Conservation (phyloP, 2,797 vertebrate species). For the Ataeniobius toweri region DNA sequence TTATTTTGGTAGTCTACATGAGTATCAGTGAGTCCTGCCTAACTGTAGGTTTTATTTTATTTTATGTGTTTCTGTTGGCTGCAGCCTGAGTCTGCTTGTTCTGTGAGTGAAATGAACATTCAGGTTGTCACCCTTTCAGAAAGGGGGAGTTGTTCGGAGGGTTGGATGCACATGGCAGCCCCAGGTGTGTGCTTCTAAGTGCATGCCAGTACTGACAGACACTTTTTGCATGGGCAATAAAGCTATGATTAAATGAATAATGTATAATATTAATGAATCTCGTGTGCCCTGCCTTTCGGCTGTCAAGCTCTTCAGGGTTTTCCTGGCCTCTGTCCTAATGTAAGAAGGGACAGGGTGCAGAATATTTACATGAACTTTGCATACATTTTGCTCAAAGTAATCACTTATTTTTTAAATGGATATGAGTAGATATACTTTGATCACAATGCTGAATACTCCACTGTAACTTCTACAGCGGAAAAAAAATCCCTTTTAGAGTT, state of each 20-base stretch:
- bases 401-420: background rate
- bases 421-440: background rate
- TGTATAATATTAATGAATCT: slow-evolving; percentile 22
- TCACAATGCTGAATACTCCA: background rate
- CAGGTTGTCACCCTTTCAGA: slow-evolving; percentile 16
- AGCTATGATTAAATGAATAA: slow-evolving; percentile 36
- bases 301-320: background rate
- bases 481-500: background rate
- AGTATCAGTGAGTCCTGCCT: slow-evolving; percentile 2
- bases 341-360: background rate
- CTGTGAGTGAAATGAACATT: slow-evolving; percentile 6
- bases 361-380: background rate
- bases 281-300: background rate
- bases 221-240: slow-evolving; percentile 10
- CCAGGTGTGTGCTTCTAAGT: slow-evolving; percentile 38
- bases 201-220: background rate
- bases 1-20: background rate
- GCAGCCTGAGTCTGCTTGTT: background rate
- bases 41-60: slow-evolving; percentile 10
- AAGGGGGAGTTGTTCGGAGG: slow-evolving; percentile 14
- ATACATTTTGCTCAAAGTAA: background rate
- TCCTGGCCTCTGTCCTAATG: background rate
- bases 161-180: slow-evolving; percentile 13
- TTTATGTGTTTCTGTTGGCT: slow-evolving; percentile 3
- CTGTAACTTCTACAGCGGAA: background rate